Percentiles rank a stretch among this genome's conserved stretches.
These are phyloP conservation scores for Mellivora capensis DNA, from an alignment of 2,113 vertebrate species.

Conservation along the genomic window DNA sequence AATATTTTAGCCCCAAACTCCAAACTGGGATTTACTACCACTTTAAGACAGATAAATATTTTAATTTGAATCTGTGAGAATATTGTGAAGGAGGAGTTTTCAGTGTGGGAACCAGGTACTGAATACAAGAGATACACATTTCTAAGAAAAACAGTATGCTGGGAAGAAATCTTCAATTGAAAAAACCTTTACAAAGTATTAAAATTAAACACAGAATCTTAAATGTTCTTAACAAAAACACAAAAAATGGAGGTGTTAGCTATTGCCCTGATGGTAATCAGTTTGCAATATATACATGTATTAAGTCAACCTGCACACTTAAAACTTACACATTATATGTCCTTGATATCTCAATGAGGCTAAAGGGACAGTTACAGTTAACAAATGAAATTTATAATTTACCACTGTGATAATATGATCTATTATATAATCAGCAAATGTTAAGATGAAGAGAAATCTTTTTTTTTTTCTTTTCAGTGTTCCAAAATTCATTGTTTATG, in stretches of 20 bases:
- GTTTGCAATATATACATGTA: background rate
- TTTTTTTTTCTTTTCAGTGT: too few species aligned
- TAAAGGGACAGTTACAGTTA: background rate
- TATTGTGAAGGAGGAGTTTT: background rate
- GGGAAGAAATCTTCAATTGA: background rate
- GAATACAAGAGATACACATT: background rate
- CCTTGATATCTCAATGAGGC: background rate
- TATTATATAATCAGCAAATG: background rate
- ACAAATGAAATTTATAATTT: background rate
- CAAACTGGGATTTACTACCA: background rate
- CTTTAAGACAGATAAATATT: background rate
- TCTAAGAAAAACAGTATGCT: background rate
- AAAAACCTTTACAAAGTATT: background rate
- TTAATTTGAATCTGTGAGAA: background rate
- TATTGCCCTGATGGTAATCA: background rate
- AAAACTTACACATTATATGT: background rate
- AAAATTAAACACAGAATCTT: background rate
- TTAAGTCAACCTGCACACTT: background rate
- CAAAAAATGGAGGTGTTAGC: background rate
- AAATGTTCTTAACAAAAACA: background rate
- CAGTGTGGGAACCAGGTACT: fast-evolving
- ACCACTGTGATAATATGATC: background rate
- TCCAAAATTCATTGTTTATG: too few species aligned
- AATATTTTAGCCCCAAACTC: background rate
- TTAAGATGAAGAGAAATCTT: background rate